Percentiles rank a stretch among this genome's conserved stretches.
phyloP scores from a whole-genome alignment of 2,888 invertebrate genomes.

The Heterodera filipjevi region DNA sequence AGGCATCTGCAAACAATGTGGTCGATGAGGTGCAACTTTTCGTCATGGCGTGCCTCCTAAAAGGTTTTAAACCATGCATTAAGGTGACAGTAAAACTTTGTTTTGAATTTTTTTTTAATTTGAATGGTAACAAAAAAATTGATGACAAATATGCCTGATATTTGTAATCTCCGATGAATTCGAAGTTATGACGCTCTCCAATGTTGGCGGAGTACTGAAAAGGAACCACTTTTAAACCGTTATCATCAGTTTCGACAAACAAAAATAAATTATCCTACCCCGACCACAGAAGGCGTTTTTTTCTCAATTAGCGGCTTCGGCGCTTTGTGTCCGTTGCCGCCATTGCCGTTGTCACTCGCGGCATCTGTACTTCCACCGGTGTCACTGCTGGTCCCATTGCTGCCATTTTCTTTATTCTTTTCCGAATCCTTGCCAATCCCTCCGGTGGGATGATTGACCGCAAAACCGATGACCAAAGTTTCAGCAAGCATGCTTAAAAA shows the following conservation, averaged over 20 bases:
- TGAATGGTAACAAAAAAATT: neutral
- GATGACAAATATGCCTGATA: conserved; percentile 28
- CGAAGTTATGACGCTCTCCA: conserved; percentile 28
- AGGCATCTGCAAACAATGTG: conserved; percentile 34
- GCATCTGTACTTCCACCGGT: neutral
- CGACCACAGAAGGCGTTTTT: conserved; percentile 35
- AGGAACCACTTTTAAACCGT: neutral
- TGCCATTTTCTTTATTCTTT: conserved; percentile 27
- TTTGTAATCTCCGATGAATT: conserved; percentile 48
- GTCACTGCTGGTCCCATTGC: conserved; percentile 7
- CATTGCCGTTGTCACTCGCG: conserved; percentile 15
- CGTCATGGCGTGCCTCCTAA: conserved; percentile 37
- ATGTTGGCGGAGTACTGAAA: conserved; percentile 42
- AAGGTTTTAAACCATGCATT: neutral
- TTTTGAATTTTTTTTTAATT: neutral
- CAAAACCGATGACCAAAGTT: conserved; percentile 39
- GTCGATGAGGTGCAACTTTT: conserved; percentile 36
- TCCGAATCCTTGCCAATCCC: conserved; percentile 16
- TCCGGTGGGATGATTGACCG: conserved; percentile 38
- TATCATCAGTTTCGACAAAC: neutral
- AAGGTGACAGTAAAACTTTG: no score
- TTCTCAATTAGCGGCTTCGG: neutral
- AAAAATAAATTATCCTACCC: conserved; percentile 16
- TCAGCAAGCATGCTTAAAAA: neutral
- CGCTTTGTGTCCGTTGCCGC: conserved; percentile 15